These are phyloP conservation scores for Lacanobia wlatinum DNA, from an alignment of 2,888 invertebrate genomes.

Conservation along the genomic window DNA sequence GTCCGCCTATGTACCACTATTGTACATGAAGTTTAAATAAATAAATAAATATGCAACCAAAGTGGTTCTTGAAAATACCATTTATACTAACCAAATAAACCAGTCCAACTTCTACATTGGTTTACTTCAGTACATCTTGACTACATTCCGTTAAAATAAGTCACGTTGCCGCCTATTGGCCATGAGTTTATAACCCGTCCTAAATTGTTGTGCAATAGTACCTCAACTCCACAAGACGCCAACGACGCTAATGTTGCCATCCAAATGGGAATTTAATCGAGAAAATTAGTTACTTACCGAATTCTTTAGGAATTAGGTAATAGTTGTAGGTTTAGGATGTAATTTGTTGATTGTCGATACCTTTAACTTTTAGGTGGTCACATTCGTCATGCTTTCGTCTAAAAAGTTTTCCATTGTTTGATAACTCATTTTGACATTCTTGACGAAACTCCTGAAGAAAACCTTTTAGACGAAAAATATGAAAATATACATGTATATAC, in stretches of 20 bases:
- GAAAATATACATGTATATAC: no score
- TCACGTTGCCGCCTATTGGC: constrained; percentile 20
- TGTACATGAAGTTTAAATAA: no score
- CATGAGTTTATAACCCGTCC: constrained; percentile 44
- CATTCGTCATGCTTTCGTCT: neutral
- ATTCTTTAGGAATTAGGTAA: constrained; percentile 7
- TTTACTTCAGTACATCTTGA: constrained; percentile 10
- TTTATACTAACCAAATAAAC: neutral
- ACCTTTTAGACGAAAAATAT: neutral
- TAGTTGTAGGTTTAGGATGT: neutral
- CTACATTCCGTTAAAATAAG: constrained; percentile 13
- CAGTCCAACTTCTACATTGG: neutral
- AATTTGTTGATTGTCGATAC: constrained; percentile 7
- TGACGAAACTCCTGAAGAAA: neutral
- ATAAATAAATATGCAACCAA: neutral
- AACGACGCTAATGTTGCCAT: constrained; percentile 17
- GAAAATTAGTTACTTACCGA: neutral
- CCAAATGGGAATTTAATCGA: constrained; percentile 46
- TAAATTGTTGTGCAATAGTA: constrained; percentile 60
- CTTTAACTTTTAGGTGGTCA: neutral
- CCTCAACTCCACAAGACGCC: neutral
- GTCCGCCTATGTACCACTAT: no score
- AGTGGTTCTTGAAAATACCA: neutral
- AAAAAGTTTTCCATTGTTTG: neutral
- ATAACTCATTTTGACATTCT: neutral